Percentiles rank a stretch among this genome's conserved stretches.
phyloP scores from a whole-genome alignment of 2,113 vertebrate genomes.

The Campylorhamphus procurvoides region DNA sequence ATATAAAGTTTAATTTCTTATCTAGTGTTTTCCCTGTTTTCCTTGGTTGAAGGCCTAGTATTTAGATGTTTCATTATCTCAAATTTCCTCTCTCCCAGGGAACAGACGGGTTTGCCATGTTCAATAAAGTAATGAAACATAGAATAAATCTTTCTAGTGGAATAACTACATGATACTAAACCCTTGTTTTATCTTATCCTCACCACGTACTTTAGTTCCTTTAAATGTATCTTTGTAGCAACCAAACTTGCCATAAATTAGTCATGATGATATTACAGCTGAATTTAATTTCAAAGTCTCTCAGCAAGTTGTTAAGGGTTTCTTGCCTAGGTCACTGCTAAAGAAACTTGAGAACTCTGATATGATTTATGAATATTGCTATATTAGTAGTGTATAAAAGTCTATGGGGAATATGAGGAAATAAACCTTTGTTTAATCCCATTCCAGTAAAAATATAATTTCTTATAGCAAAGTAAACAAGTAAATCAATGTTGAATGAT shows the following conservation, averaged over 20 bases:
- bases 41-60: neutral
- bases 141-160: constrained; percentile 15
- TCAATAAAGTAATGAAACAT: neutral
- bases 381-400: constrained; percentile 3
- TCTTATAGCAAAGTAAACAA: constrained; percentile 57
- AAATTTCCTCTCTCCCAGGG: neutral
- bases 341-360: constrained; percentile 46
- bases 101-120: neutral
- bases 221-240: constrained; percentile 22
- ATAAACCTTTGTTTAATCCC: constrained; percentile 46
- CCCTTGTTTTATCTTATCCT: neutral
- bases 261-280: constrained; percentile 42
- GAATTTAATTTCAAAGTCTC: constrained; percentile 63
- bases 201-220: neutral
- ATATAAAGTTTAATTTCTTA: neutral
- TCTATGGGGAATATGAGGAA: constrained; percentile 17
- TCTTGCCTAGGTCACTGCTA: constrained; percentile 51
- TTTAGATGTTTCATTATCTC: neutral
- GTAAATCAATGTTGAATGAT: constrained; percentile 32
- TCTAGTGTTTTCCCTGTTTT: neutral
- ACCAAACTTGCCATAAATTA: constrained; percentile 42
- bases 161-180: neutral
- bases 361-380: constrained; percentile 61
- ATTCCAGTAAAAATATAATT: constrained; percentile 49
- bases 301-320: constrained; percentile 54